Evolutionary conservation across 2,888 invertebrate species (phyloP).

Genomic region (Chrysotoxum bicinctum): DNA sequence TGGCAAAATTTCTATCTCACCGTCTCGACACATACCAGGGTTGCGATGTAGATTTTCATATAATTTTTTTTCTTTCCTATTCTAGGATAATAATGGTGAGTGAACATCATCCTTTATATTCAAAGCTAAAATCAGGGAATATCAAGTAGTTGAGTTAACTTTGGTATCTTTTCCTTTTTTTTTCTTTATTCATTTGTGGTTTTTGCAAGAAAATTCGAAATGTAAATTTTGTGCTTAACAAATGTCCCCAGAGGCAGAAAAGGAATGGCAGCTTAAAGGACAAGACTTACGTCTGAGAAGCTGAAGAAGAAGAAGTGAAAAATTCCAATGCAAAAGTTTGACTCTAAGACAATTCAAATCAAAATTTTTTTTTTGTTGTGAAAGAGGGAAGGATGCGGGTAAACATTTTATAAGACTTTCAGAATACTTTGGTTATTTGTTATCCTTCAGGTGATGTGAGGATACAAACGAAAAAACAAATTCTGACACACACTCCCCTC

Average conservation of each 20-base stretch:
- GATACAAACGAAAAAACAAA: conserved; percentile 22
- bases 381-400: not conserved
- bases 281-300: not conserved
- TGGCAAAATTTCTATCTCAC: conserved; percentile 38
- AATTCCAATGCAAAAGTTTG: conserved; percentile 42
- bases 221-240: conserved; percentile 71
- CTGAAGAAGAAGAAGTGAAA: conserved; percentile 12
- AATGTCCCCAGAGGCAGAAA: conserved; percentile 60
- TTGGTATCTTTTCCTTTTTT: conserved; percentile 13
- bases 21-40: conserved; percentile 31
- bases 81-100: conserved; percentile 11
- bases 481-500: conserved; percentile 35
- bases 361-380: not conserved
- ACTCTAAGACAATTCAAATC: conserved; percentile 56
- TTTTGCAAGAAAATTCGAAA: conserved; percentile 60
- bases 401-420: conserved; percentile 41
- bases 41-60: conserved; percentile 39
- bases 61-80: conserved; percentile 8
- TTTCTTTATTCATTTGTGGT: conserved; percentile 34
- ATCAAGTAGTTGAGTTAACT: conserved; percentile 68
- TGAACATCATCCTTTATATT: conserved; percentile 6
- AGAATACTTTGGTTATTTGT: conserved; percentile 24
- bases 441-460: conserved; percentile 46
- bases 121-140: conserved; percentile 55
- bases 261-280: conserved; percentile 8